Evolutionary conservation across 2,888 invertebrate species (phyloP).

Genomic region (Agelastica alni): DNA sequence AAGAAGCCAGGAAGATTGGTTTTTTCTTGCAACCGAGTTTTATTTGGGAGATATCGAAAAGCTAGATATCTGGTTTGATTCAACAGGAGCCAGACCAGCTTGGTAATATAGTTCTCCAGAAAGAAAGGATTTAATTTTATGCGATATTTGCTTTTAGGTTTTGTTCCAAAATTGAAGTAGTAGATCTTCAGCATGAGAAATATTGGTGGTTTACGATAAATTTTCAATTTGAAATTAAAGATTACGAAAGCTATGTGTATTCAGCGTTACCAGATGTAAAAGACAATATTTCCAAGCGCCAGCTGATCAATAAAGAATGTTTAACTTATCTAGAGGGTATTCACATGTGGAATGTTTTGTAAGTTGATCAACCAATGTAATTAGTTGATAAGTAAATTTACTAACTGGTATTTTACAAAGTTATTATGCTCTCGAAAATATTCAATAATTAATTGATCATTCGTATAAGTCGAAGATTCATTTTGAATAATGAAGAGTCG

Average conservation of each 20-base stretch:
- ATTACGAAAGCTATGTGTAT: conserved; percentile 16
- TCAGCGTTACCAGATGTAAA: conserved; percentile 6
- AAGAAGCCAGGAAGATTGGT: conserved; percentile 41
- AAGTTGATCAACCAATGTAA: too few relatives aligned
- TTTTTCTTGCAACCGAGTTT: conserved; percentile 40
- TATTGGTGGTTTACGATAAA: conserved; percentile 40
- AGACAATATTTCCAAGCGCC: background rate
- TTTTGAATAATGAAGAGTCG: too few relatives aligned
- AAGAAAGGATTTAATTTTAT: background rate
- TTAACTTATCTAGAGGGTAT: conserved; percentile 4
- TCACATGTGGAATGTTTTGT: conserved; percentile 33
- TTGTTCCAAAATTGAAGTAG: conserved; percentile 39
- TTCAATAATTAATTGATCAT: too few relatives aligned
- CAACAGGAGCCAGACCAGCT: conserved; percentile 39
- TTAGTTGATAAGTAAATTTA: too few relatives aligned
- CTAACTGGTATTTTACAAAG: too few relatives aligned
- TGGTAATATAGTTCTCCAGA: conserved; percentile 35
- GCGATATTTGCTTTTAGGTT: conserved; percentile 32
- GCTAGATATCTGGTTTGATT: conserved; percentile 44
- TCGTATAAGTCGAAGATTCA: too few relatives aligned
- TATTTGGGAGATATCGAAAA: conserved; percentile 40
- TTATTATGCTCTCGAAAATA: too few relatives aligned
- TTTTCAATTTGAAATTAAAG: conserved; percentile 35
- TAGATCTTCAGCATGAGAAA: conserved; percentile 40
- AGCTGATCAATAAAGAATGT: background rate